Evolutionary conservation across 2,888 invertebrate species (phyloP).

Genomic region (Chalcosyrphus nemorum): DNA sequence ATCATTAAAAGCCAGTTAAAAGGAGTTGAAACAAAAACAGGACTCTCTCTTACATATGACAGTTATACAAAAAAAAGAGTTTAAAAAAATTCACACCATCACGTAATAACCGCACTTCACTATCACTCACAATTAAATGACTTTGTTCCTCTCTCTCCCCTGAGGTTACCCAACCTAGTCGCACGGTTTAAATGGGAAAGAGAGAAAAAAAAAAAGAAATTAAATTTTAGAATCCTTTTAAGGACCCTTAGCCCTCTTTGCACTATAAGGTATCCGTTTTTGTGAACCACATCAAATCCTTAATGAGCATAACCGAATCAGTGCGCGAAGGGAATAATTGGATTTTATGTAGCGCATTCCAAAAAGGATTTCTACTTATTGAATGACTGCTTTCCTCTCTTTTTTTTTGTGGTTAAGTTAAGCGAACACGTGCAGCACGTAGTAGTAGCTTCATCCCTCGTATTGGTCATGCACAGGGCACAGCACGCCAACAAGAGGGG

Average conservation of each 20-base stretch:
- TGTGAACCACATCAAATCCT: slow-evolving; percentile 56
- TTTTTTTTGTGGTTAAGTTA: slow-evolving; percentile 50
- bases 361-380: slow-evolving; percentile 37
- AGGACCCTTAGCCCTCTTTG: not conserved
- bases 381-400: slow-evolving; percentile 31
- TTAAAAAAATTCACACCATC: slow-evolving; percentile 31
- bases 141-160: slow-evolving; percentile 43
- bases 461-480: slow-evolving; percentile 49
- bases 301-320: slow-evolving; percentile 72
- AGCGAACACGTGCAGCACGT: slow-evolving; percentile 65
- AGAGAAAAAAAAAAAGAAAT: slow-evolving; percentile 12
- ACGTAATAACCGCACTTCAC: slow-evolving; percentile 44
- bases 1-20: slow-evolving; percentile 42
- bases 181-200: not conserved
- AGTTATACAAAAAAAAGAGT: slow-evolving; percentile 7
- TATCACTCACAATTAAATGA: slow-evolving; percentile 41
- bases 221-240: slow-evolving; percentile 58
- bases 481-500: not conserved
- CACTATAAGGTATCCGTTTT: slow-evolving; percentile 6
- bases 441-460: slow-evolving; percentile 45
- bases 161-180: slow-evolving; percentile 19
- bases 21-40: not conserved
- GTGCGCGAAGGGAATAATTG: slow-evolving; percentile 67
- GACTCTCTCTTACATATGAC: not conserved
- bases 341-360: slow-evolving; percentile 66